phyloP scores from a whole-genome alignment of 2,113 vertebrate genomes.

The Oostethus manadensis region DNA sequence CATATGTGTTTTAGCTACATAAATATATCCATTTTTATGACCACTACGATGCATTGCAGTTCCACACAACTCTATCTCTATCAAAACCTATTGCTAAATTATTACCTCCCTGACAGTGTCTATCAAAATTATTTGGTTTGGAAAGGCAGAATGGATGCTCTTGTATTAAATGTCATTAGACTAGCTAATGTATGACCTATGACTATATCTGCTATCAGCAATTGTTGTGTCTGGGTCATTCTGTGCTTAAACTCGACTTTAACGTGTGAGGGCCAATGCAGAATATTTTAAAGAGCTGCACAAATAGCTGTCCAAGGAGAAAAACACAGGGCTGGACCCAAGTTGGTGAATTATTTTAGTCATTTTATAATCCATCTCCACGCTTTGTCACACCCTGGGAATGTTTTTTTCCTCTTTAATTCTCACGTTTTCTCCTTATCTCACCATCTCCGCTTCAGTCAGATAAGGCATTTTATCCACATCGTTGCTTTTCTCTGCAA shows the following conservation, averaged over 20 bases:
- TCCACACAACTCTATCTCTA: too few relatives aligned
- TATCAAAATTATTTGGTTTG: too few relatives aligned
- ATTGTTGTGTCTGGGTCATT: background rate
- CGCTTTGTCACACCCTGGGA: background rate
- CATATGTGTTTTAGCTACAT: too few relatives aligned
- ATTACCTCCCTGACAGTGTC: too few relatives aligned
- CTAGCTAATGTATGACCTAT: too few relatives aligned
- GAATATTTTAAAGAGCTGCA: background rate
- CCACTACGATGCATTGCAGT: too few relatives aligned
- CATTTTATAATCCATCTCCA: background rate
- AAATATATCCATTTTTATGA: too few relatives aligned
- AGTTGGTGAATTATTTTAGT: constrained; percentile 2
- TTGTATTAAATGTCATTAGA: too few relatives aligned
- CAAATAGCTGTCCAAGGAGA: constrained; percentile 13
- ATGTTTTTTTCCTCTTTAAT: background rate
- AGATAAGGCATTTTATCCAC: background rate
- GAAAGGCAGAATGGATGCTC: too few relatives aligned
- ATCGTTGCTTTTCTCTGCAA: constrained; percentile 1
- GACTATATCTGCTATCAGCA: background rate
- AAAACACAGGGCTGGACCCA: background rate
- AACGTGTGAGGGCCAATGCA: background rate
- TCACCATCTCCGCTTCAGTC: constrained; percentile 12
- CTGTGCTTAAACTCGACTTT: background rate
- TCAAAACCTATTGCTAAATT: too few relatives aligned
- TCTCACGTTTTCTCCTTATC: background rate